phyloP scores from a whole-genome alignment of 2,797 vertebrate genomes.

The Neostethus bicornis region DNA sequence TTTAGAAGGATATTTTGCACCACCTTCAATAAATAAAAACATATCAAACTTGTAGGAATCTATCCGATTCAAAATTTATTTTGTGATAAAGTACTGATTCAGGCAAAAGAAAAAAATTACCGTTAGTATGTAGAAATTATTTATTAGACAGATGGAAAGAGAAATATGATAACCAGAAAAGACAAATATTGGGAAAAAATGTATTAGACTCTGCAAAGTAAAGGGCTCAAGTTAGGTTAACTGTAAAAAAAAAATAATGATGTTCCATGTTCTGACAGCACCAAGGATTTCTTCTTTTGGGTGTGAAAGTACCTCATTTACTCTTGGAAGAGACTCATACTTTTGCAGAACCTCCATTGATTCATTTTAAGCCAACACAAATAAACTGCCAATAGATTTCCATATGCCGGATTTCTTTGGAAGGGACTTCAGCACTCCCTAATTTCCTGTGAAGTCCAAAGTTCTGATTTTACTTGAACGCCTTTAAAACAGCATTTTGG shows the following conservation, averaged over 20 bases:
- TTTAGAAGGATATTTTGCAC: too few species aligned
- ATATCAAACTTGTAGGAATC: neutral
- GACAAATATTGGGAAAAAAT: neutral
- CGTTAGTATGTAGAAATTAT: neutral
- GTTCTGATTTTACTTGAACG: constrained; percentile 66
- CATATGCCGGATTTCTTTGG: constrained; percentile 68
- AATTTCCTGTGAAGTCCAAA: constrained; percentile 62
- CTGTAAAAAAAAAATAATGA: constrained; percentile 24
- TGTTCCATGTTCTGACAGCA: constrained; percentile 31
- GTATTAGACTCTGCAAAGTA: constrained; percentile 9
- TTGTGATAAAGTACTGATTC: neutral
- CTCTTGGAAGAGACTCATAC: constrained; percentile 54
- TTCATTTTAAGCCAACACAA: constrained; percentile 70
- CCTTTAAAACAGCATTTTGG: constrained; percentile 65
- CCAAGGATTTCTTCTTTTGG: constrained; percentile 46
- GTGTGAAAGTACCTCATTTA: constrained; percentile 65
- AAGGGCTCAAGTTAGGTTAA: constrained; percentile 24
- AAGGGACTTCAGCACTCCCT: constrained; percentile 48
- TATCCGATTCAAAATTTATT: neutral
- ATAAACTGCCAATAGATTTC: constrained; percentile 69
- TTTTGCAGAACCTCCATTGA: constrained; percentile 63
- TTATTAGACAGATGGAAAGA: neutral
- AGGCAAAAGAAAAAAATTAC: neutral
- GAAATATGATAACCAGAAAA: neutral
- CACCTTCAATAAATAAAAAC: constrained; percentile 28